Percentiles rank a stretch among this genome's conserved stretches.
phyloP scores from a whole-genome alignment of 1,140 invertebrate species.

The Phocides pigmalion region DNA sequence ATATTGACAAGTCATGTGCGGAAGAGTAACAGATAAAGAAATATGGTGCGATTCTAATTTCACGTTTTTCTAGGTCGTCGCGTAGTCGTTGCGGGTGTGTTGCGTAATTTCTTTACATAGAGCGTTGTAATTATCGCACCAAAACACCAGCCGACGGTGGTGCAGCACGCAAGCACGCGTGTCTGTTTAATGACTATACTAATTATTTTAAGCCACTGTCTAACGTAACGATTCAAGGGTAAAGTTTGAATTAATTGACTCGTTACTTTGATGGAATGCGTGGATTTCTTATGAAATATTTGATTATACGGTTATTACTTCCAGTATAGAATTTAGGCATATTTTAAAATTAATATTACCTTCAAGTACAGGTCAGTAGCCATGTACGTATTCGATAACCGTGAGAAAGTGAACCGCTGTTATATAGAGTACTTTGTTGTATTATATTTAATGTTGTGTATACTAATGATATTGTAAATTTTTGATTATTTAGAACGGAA shows the following conservation, averaged over 20 bases:
- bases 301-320: slow-evolving; percentile 4
- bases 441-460: too few relatives aligned
- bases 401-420: too few relatives aligned
- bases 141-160: slow-evolving; percentile 54
- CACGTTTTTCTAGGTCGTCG: slow-evolving; percentile 61
- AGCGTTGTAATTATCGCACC: slow-evolving; percentile 62
- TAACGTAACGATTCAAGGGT: slow-evolving; percentile 62
- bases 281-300: slow-evolving; percentile 26
- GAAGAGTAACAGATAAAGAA: slow-evolving; percentile 8
- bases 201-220: slow-evolving; percentile 61
- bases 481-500: not conserved
- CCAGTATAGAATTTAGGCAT: not conserved
- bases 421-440: too few relatives aligned
- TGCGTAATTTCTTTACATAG: slow-evolving; percentile 47
- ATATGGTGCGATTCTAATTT: slow-evolving; percentile 39
- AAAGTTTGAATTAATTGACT: slow-evolving; percentile 36
- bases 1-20: not conserved
- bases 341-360: not conserved
- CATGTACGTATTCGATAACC: too few relatives aligned
- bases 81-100: slow-evolving; percentile 41
- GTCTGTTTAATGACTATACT: slow-evolving; percentile 54
- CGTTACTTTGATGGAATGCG: slow-evolving; percentile 35
- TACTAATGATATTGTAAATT: not conserved
- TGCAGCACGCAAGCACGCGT: slow-evolving; percentile 64
- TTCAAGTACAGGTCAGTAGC: not conserved